A percentile compares a stretch with the other conserved stretches of the same genome.
phyloP scores from a whole-genome alignment of 2,888 invertebrate genomes.

The Coelopa pilipes region DNA sequence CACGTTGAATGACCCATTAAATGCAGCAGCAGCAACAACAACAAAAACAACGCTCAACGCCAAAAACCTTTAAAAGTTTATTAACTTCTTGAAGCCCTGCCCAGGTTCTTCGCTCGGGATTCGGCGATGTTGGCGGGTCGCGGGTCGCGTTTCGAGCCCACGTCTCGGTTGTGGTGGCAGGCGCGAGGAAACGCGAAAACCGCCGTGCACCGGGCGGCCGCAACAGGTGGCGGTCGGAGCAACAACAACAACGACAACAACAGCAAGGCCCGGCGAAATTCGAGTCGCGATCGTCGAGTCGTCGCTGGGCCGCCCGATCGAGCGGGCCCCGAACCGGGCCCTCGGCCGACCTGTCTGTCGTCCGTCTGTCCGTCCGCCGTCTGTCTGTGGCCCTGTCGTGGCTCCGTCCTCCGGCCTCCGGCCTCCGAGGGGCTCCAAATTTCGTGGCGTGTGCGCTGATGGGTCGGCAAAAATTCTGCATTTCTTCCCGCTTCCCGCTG shows the following conservation, averaged over 20 bases:
- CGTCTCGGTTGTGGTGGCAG: background rate
- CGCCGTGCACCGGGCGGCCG: background rate
- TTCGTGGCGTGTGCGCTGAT: slow-evolving; percentile 38
- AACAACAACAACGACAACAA: slow-evolving; percentile 13
- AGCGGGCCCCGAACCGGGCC: too few species aligned
- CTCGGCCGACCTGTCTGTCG: too few species aligned
- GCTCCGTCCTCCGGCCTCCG: background rate
- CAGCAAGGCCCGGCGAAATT: slow-evolving; percentile 5
- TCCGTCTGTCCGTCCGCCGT: too few species aligned
- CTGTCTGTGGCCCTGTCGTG: background rate
- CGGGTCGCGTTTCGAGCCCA: background rate
- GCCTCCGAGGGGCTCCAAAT: slow-evolving; percentile 22
- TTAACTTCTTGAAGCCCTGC: slow-evolving; percentile 1
- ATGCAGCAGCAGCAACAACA: background rate
- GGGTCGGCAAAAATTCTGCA: slow-evolving; percentile 24
- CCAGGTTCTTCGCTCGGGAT: background rate
- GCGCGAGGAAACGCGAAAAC: slow-evolving; percentile 9
- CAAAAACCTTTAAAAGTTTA: slow-evolving; percentile 9
- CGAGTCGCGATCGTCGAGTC: slow-evolving; percentile 5
- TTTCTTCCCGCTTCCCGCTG: slow-evolving; percentile 14
- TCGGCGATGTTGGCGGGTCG: background rate
- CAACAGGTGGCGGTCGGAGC: slow-evolving; percentile 6
- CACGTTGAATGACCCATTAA: slow-evolving; percentile 26
- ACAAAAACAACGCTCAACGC: too few species aligned
- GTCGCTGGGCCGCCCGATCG: background rate